phyloP scores from a whole-genome alignment of 2,797 vertebrate species.

The Parauchenoglanis punctatus region DNA sequence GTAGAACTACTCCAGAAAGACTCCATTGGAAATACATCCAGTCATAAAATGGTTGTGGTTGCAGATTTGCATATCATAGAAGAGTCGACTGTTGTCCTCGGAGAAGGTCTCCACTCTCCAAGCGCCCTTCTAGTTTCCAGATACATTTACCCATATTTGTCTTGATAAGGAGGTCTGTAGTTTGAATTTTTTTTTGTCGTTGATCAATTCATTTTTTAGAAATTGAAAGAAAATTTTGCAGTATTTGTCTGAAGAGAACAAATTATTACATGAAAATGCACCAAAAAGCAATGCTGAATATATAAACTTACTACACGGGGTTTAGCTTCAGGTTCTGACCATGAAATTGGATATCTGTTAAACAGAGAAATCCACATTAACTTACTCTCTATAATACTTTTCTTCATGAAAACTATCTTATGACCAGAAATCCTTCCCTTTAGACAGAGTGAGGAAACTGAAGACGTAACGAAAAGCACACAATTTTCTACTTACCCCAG shows the following conservation, averaged over 20 bases:
- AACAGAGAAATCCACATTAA: background rate
- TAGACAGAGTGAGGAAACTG: background rate
- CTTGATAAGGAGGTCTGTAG: background rate
- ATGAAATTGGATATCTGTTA: background rate
- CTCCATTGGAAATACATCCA: too few species aligned
- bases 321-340: background rate
- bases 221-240: background rate
- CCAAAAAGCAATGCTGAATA: too few species aligned
- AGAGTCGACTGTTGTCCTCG: too few species aligned
- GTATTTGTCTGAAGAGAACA: background rate
- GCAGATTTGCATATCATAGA: too few species aligned
- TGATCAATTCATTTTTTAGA: background rate
- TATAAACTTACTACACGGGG: too few species aligned
- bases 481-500: background rate
- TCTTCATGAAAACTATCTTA: background rate
- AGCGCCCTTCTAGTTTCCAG: background rate
- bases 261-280: too few species aligned
- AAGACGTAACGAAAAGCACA: background rate
- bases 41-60: too few species aligned
- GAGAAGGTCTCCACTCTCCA: too few species aligned
- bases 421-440: background rate
- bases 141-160: background rate
- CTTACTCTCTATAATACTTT: background rate
- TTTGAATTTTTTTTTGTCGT: background rate
- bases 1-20: too few species aligned